These are phyloP conservation scores for Agrilus planipennis DNA, from an alignment of 1,140 invertebrate genomes.

Conservation along the genomic window DNA sequence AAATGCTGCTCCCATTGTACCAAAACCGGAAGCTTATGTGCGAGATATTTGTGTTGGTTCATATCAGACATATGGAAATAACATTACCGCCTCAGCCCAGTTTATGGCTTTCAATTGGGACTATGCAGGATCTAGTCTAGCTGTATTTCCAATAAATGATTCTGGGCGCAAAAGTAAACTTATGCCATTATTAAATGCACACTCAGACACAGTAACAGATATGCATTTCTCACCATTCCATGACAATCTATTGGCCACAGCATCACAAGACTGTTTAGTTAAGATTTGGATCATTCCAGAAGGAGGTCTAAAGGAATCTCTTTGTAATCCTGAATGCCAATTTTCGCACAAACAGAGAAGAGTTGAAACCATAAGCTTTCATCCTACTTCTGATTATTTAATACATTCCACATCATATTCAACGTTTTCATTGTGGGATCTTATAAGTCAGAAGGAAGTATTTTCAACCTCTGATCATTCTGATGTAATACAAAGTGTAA, in stretches of 20 bases:
- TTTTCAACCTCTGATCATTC: conserved; percentile 66
- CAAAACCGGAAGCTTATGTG: conserved; percentile 83
- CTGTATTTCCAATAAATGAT: conserved; percentile 73
- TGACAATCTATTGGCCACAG: conserved; percentile 79
- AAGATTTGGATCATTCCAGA: conserved; percentile 80
- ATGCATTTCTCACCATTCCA: conserved; percentile 92
- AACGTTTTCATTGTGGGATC: conserved; percentile 76
- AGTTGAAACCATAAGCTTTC: conserved; percentile 77
- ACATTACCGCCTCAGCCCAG: conserved; percentile 80
- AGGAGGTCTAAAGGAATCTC: conserved; percentile 62
- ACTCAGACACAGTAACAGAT: conserved; percentile 85
- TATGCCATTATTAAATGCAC: conserved; percentile 71
- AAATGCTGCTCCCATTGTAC: conserved; percentile 88
- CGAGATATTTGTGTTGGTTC: conserved; percentile 80
- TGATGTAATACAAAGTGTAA: conserved; percentile 73
- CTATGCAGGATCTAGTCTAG: conserved; percentile 72
- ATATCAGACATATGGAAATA: conserved; percentile 86
- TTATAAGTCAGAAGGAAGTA: conserved; percentile 67
- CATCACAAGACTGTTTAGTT: conserved; percentile 81
- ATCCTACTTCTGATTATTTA: conserved; percentile 74
- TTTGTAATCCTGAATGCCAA: conserved; percentile 65
- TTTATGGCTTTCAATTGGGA: conserved; percentile 93
- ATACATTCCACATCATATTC: conserved; percentile 71
- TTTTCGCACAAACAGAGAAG: conserved; percentile 69
- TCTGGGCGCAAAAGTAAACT: conserved; percentile 75